phyloP scores from a whole-genome alignment of 2,113 vertebrate species.

The Oryzias celebensis region DNA sequence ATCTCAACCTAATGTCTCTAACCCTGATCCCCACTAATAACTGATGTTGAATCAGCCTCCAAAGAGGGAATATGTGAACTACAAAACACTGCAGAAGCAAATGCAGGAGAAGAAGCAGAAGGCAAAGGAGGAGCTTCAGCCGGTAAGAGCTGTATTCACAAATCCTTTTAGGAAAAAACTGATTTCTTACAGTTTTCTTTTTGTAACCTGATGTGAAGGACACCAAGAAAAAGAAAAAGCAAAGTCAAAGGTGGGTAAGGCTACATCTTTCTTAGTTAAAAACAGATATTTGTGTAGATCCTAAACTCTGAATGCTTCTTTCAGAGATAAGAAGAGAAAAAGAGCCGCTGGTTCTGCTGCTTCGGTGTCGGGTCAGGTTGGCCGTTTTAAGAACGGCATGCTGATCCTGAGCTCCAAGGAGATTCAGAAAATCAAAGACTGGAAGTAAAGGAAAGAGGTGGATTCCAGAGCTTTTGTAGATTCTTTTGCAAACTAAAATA shows the following conservation, averaged over 20 bases:
- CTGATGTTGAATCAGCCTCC: slow-evolving; percentile 79
- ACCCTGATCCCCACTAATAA: neutral
- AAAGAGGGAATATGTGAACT: slow-evolving; percentile 86
- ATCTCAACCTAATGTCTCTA: neutral
- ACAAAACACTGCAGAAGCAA: slow-evolving; percentile 86
- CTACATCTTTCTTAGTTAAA: neutral
- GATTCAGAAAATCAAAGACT: slow-evolving; percentile 88
- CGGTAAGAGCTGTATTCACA: slow-evolving; percentile 69
- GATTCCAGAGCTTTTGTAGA: neutral
- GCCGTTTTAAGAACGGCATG: slow-evolving; percentile 91
- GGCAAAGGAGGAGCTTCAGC: slow-evolving; percentile 70
- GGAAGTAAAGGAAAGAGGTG: slow-evolving; percentile 57
- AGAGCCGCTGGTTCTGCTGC: slow-evolving; percentile 64
- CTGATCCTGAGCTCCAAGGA: slow-evolving; percentile 85
- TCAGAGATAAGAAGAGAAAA: slow-evolving; percentile 71
- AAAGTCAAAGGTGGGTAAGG: slow-evolving; percentile 73
- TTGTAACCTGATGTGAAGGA: slow-evolving; percentile 52
- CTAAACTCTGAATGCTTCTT: neutral
- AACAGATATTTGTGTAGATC: neutral
- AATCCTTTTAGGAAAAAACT: neutral
- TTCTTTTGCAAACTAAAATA: neutral
- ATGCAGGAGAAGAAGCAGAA: slow-evolving; percentile 81
- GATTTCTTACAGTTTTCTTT: neutral
- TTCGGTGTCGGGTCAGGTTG: slow-evolving; percentile 83
- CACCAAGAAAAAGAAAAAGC: slow-evolving; percentile 78